phyloP scores from a whole-genome alignment of 2,113 vertebrate species.

The Corythaeola cristata region DNA sequence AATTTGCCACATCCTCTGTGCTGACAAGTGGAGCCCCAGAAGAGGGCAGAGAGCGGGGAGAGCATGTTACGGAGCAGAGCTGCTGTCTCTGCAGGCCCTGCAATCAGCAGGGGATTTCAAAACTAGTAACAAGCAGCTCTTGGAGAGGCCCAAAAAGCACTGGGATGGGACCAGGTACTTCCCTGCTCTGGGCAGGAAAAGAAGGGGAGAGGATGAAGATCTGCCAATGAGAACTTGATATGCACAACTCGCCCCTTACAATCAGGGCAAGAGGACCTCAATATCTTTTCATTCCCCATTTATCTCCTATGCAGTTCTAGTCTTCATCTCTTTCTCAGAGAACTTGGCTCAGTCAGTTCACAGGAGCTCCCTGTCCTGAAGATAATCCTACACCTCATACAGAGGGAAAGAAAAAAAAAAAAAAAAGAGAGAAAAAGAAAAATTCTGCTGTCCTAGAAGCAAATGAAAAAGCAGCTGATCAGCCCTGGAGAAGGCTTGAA shows the following conservation, averaged over 20 bases:
- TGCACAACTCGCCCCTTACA: neutral
- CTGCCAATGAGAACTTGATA: neutral
- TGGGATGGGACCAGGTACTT: neutral
- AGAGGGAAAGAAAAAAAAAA: neutral
- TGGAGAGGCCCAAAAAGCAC: neutral
- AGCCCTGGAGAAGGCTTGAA: neutral
- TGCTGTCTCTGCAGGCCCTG: neutral
- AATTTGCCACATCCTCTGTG: neutral
- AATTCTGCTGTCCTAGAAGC: neutral
- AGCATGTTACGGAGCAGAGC: rapidly evolving
- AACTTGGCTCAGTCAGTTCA: neutral
- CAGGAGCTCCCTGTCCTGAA: neutral
- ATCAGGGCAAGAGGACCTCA: neutral
- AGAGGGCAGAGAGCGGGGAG: neutral
- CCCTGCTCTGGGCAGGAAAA: neutral
- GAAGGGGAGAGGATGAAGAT: neutral
- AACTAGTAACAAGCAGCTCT: neutral
- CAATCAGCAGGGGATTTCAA: neutral
- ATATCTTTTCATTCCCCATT: neutral
- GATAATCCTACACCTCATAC: neutral
- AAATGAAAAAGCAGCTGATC: neutral
- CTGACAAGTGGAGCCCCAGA: neutral
- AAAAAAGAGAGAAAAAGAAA: no score
- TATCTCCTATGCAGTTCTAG: neutral
- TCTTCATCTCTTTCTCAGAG: neutral